Base-by-base conservation (phyloP, 2,797 vertebrate species). In the Platyrinchus mystaceus region DNA sequence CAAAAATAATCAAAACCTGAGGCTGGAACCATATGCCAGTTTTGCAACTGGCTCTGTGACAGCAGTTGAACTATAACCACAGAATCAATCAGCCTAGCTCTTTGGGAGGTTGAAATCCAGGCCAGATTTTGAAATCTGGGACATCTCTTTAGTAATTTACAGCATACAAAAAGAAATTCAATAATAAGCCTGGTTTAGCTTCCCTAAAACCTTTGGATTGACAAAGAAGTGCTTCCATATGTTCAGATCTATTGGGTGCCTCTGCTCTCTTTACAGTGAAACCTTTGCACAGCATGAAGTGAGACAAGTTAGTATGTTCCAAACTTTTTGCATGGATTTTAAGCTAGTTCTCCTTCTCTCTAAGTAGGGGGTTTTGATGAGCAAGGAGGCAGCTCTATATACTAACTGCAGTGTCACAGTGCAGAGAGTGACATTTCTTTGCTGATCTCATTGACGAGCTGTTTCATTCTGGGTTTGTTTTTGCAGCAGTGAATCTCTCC, bases 91-190 rank as follows among this genome's bases (percentile, higher is more conserved):
- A 87, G 74, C 63, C 74, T 74, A 90, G 80, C 93, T 82, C 90
- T 89, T 81, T 95, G 95, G 94, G 94, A 96, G 95, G 95, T 77
- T 95, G 86, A 95, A 95, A 95, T 80, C 34, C 74, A 87, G 91
- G 86, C 94, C 81, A 93, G 88, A 93, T 93, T 93, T 94, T 95
- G 83, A 95, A 94, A 95, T 84, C 77, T 77, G 88, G 90, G 86
- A 90, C 58, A 21, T 90, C 87, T 94, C 83, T 93, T 93, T 39
- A 82, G 66, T 94, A 86, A 92, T 95, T 94, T 89, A 77, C 81
- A 85, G 60, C 78, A 71, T 43, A 74, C 70, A 82, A 82, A 67
- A 93, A 67, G 80, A 89, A 96, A 95, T 87, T 90, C 88, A 93
- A 13, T 76, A 88, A 79, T 91, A 88, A 95, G 70, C 52, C 81